phyloP scores from a whole-genome alignment of 2,888 invertebrate genomes.

The Prionchulus punctatus region DNA sequence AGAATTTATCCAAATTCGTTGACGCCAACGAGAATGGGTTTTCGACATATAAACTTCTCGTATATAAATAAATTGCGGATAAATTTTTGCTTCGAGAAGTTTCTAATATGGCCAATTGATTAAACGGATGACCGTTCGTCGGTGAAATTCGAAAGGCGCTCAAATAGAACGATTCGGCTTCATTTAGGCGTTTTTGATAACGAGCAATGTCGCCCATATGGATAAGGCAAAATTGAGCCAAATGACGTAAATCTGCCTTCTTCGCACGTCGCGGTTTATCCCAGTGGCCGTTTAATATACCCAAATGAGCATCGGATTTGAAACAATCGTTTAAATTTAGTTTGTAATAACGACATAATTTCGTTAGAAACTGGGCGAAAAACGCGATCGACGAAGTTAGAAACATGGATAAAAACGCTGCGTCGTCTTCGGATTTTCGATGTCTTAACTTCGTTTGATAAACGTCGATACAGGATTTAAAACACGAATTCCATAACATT shows the following conservation, averaged over 20 bases:
- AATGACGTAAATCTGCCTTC: not conserved
- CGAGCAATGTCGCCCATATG: slow-evolving; percentile 11
- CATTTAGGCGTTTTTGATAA: not conserved
- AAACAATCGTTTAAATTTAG: not conserved
- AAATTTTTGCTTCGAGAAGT: slow-evolving; percentile 2
- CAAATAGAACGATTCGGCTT: slow-evolving; percentile 9
- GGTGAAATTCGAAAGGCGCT: not conserved
- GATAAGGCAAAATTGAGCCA: slow-evolving; percentile 7
- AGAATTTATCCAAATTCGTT: slow-evolving; percentile 7
- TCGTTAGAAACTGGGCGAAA: not conserved
- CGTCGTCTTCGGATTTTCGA: not conserved
- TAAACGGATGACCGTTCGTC: slow-evolving; percentile 10
- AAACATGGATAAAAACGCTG: slow-evolving; percentile 4
- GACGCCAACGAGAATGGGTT: slow-evolving; percentile 7
- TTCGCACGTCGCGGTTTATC: not conserved
- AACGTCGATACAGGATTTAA: slow-evolving; percentile 9
- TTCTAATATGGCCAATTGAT: slow-evolving; percentile 11
- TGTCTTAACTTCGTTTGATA: slow-evolving; percentile 2
- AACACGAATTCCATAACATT: slow-evolving; percentile 8
- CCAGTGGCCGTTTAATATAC: not conserved
- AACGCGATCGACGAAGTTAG: not conserved
- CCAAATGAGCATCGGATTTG: not conserved
- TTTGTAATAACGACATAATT: not conserved
- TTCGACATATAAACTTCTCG: slow-evolving; percentile 2
- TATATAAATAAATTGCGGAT: slow-evolving; percentile 9